Evolutionary conservation across 2,113 vertebrate genomes (phyloP).

Genomic region (Rousettus leschenaultii): DNA sequence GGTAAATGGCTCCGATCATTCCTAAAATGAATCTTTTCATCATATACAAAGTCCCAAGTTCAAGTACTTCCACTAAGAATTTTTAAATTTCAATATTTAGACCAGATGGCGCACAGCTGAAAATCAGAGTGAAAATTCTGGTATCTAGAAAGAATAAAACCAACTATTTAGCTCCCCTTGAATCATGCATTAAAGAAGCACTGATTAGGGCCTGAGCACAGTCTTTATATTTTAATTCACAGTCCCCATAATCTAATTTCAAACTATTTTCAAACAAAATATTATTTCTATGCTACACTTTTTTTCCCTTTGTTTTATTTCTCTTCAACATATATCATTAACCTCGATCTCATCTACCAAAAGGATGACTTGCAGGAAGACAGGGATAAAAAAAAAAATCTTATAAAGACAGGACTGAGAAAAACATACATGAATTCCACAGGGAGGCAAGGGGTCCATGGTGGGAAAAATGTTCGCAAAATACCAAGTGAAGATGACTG

Average conservation of each 20-base stretch:
- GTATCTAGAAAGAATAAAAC: not conserved
- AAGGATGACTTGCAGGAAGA: not conserved
- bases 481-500: not conserved
- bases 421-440: not conserved
- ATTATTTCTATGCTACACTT: not conserved
- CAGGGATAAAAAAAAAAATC: not conserved
- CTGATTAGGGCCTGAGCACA: not conserved
- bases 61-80: not conserved
- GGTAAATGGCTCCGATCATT: not conserved
- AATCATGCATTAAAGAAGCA: not conserved
- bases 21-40: not conserved
- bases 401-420: not conserved
- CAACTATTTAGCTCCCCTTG: not conserved
- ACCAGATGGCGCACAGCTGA: not conserved
- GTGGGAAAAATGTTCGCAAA: not conserved
- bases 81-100: conserved; percentile 14
- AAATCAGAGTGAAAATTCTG: not conserved
- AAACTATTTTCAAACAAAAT: not conserved
- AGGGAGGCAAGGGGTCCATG: not conserved
- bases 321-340: not conserved
- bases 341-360: not conserved
- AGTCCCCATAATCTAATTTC: not conserved
- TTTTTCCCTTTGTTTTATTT: not conserved
- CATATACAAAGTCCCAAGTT: not conserved
- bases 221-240: not conserved